Evolutionary conservation across 2,888 invertebrate species (phyloP), one percentile per base, ranked within the genome.

Genomic region (Unio delphinus): DNA sequence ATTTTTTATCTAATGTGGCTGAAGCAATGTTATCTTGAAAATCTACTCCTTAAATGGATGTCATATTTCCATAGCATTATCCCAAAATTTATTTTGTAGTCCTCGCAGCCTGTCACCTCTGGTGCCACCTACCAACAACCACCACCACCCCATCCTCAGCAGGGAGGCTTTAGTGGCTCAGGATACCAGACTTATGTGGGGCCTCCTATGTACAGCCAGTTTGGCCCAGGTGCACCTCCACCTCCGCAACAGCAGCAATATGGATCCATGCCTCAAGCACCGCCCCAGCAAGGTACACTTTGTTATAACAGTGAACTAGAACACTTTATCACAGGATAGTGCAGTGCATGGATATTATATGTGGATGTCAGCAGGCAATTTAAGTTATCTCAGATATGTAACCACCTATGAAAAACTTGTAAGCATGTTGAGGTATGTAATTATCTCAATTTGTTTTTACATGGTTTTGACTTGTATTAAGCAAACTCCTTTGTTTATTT

Each of bases 171-270:
- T 71, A 72, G 76, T 58, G 78, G 76, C 20, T 60, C 73, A 20
- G 64, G 76, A 26, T 88, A 87, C 74, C 87, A 87, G 65, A 85
- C 83, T 11, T 87, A 86, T 80, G 80, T 81, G 68, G 84, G 83
- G 64, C 80, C 79, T 11, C 70, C 77, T 62, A 61, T 83, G 30
- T 83, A 83, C 68, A 75, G 73, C 64, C 83, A 81, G 66, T 83
- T 80, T 77, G 78, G 80, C 59, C 74, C 73, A 55, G 70, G 72
- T 23, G 8, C 45, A 15, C 45, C 15, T 45, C 70, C 74, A 30
- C 78, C 75, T 45, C 61, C 70, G 63, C 68, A 72, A 60, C 67
- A 67, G 54, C 80, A 78, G 64, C 65, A 73, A 7, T 73, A 64
- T 62, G 63, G 68, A 63, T 56, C 74, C 58, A 71, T 67, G 54